Base-by-base conservation (phyloP, 1,140 invertebrate genomes). In the Heliconius congener region DNA sequence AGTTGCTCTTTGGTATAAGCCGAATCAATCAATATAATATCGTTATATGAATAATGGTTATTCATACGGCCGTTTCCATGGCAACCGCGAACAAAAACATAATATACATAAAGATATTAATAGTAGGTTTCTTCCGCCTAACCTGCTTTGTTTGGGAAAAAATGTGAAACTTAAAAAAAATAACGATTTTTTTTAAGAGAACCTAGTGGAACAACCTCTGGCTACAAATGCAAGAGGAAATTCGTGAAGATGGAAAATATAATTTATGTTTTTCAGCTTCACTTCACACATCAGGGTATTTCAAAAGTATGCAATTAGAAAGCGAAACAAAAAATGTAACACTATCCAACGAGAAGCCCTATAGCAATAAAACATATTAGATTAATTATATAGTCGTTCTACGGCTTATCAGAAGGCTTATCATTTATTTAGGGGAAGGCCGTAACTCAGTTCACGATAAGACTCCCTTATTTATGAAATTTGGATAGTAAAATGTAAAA, bases 331-430 rank as follows among this genome's bases (percentile, higher is more conserved):
- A 66, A 66, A 55, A n/a, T 19, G 73, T 74, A 60, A 74, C 30
- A 34, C 23, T 74, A 74, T 74, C 52, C 34, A 37, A 11, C 73
- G 13, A 34, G 73, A 74, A 74, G 52, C 73, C 73, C 46, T 57
- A 74, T 2, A 66, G 23, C 60, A 23, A 66, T 27, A 30, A 57
- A 27, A 66, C 60, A 23, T 66, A 66, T 66, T 66, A 30, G 73
- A 57, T 74, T 55, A 37, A 57, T 57, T 42, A 74, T 60, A 57
- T 23, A 60, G 18, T 52, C 18, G 55, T 66, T 66, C 60, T 27
- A 66, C 23, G 27, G 60, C 60, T 66, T 66, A 66, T 66, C 60
- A 30, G 27, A 27, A 30, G 9, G 23, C n/a, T 23, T 66, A 27
- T 60, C n/a, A 60, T 66, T 66, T 27, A 66, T 66, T 27, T 27